phyloP scores from a whole-genome alignment of 92 coral and sea anemone genomes.

The Plumapathes pennacea region DNA sequence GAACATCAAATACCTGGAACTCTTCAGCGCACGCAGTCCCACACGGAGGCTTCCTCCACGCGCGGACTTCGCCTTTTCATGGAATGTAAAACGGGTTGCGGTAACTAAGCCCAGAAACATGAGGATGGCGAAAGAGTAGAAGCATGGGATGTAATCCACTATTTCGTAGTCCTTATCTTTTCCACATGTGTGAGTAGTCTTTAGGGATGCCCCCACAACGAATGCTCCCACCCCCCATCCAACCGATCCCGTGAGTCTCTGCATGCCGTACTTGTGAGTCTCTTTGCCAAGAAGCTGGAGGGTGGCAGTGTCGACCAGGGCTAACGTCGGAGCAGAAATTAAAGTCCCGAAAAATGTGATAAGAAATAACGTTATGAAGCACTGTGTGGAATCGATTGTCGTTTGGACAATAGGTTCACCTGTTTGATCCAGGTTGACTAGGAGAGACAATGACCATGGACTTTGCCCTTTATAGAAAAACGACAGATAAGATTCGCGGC shows the following conservation, averaged over 20 bases:
- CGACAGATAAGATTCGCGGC: slow-evolving; percentile 46
- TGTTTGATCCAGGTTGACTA: slow-evolving; percentile 60
- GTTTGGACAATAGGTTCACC: slow-evolving; percentile 41
- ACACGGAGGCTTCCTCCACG: slow-evolving; percentile 80
- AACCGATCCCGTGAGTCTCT: slow-evolving; percentile 96
- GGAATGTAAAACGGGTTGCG: slow-evolving; percentile 87
- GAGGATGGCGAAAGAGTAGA: slow-evolving; percentile 89
- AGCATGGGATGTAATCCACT: slow-evolving; percentile 95
- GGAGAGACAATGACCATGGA: slow-evolving; percentile 85
- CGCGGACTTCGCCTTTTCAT: slow-evolving; percentile 66
- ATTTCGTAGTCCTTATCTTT: slow-evolving; percentile 84
- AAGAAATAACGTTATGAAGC: slow-evolving; percentile 81
- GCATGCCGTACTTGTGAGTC: slow-evolving; percentile 98
- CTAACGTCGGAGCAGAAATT: slow-evolving; percentile 92
- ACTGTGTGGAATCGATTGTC: slow-evolving; percentile 77
- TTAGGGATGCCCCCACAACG: slow-evolving; percentile 94
- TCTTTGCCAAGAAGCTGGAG: slow-evolving; percentile 86
- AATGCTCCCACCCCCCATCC: slow-evolving; percentile 99
- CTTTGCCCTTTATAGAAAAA: slow-evolving; percentile 88
- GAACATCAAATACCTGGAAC: slow-evolving; percentile 88
- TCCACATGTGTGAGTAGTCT: slow-evolving; percentile 88
- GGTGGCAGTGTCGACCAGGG: slow-evolving; percentile 96
- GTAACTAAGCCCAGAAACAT: slow-evolving; percentile 83
- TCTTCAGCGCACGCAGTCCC: slow-evolving; percentile 93
- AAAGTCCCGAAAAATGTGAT: slow-evolving; percentile 94